These are phyloP conservation scores for Rhynchotus rufescens DNA, from an alignment of 2,797 vertebrate genomes.

Conservation along the genomic window DNA sequence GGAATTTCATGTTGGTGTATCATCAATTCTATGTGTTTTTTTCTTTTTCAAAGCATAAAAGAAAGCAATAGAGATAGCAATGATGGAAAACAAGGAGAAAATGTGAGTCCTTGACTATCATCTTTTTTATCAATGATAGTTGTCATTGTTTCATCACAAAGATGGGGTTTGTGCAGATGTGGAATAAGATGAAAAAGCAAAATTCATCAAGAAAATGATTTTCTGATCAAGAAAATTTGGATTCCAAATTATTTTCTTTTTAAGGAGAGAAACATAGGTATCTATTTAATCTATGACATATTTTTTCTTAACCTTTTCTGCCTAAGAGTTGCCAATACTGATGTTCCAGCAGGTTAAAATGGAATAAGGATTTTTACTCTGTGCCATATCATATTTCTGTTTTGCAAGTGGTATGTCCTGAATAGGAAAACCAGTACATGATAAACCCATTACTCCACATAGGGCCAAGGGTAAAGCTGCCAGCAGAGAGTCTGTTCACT, in stretches of 20 bases:
- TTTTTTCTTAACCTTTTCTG: background rate
- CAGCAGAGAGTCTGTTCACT: accelerated
- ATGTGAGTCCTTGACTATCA: background rate
- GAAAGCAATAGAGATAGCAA: background rate
- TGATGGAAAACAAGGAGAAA: background rate
- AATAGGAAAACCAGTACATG: accelerated
- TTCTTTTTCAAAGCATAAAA: background rate
- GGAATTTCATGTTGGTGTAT: background rate
- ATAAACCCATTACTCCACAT: background rate
- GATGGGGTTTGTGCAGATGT: background rate
- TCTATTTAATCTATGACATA: background rate
- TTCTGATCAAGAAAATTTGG: background rate
- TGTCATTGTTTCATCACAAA: background rate
- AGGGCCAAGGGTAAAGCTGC: background rate
- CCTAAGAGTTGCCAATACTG: background rate
- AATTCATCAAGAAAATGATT: background rate
- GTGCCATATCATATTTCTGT: background rate
- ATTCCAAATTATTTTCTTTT: background rate
- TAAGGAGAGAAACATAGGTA: background rate
- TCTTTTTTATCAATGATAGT: background rate
- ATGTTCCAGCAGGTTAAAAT: conserved; percentile 9
- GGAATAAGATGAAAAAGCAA: background rate
- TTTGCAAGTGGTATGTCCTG: background rate
- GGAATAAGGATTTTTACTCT: background rate
- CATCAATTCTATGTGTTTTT: background rate